A percentile compares a stretch with the other conserved stretches of the same genome.
phyloP scores from a whole-genome alignment of 2,113 vertebrate species.

The Nothoprocta pentlandii region DNA sequence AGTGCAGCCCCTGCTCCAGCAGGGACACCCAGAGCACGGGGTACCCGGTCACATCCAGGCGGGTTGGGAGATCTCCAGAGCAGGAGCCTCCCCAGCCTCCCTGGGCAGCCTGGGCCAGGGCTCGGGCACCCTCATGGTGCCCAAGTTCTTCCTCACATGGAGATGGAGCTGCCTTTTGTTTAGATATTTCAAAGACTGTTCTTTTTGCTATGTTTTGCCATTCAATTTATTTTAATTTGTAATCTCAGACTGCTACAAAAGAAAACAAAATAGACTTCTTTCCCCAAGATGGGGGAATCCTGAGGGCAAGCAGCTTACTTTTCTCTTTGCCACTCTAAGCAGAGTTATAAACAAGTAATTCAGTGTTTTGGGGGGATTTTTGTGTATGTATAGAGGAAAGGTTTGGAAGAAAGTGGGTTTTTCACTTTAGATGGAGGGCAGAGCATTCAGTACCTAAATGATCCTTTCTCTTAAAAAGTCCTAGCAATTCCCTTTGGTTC shows the following conservation, averaged over 20 bases:
- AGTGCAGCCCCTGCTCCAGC: too few species aligned
- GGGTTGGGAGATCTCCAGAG: too few species aligned
- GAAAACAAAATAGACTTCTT: background rate
- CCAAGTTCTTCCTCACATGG: too few species aligned
- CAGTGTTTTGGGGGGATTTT: background rate
- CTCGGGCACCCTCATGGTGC: too few species aligned
- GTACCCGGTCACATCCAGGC: too few species aligned
- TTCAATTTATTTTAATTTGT: background rate
- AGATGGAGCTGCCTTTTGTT: background rate
- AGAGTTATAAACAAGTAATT: background rate
- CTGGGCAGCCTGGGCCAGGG: too few species aligned
- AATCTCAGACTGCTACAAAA: background rate
- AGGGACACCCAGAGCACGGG: too few species aligned
- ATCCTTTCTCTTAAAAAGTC: background rate
- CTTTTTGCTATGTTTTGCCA: background rate
- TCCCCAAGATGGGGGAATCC: background rate
- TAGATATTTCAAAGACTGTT: background rate
- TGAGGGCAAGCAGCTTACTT: accelerated
- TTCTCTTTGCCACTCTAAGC: background rate
- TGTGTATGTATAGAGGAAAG: background rate
- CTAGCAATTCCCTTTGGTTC: background rate
- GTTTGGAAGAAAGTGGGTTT: background rate
- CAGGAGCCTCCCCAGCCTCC: too few species aligned
- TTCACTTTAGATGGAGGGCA: background rate
- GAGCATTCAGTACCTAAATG: background rate